These are phyloP conservation scores for Caenorhabditis panamensis DNA, from an alignment of 2,888 invertebrate species.

Conservation along the genomic window DNA sequence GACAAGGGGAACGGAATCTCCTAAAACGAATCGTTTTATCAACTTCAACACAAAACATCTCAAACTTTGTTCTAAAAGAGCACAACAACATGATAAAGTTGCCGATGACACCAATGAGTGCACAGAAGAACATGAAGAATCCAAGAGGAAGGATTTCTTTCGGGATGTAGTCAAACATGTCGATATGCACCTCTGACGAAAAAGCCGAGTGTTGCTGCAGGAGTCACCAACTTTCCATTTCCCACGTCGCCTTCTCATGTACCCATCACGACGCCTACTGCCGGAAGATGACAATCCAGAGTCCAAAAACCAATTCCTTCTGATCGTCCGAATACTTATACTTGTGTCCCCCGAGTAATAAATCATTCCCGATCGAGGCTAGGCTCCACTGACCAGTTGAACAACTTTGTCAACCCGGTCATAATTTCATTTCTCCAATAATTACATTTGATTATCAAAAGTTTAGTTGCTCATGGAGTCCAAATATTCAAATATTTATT, in stretches of 20 bases:
- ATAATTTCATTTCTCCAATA: not conserved
- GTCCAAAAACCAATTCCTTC: conserved; percentile 36
- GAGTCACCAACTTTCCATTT: not conserved
- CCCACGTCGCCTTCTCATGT: conserved; percentile 37
- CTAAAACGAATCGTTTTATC: conserved; percentile 32
- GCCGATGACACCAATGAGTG: conserved; percentile 55
- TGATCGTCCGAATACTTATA: not conserved
- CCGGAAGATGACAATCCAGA: conserved; percentile 6
- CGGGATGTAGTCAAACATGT: conserved; percentile 57
- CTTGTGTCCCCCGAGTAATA: not conserved
- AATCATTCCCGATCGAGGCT: conserved; percentile 3
- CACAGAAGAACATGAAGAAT: conserved; percentile 60
- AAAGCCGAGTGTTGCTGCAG: not conserved
- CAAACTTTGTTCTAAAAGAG: conserved; percentile 43
- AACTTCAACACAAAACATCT: no score
- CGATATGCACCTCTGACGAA: not conserved
- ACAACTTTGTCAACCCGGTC: no score
- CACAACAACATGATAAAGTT: conserved; percentile 55
- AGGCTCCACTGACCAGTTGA: conserved; percentile 23
- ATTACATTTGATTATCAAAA: conserved; percentile 19
- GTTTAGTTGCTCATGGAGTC: not conserved
- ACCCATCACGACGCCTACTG: conserved; percentile 40
- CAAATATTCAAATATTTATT: conserved; percentile 24
- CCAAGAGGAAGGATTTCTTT: conserved; percentile 60
- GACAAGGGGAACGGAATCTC: conserved; percentile 60